Evolutionary conservation across 1,140 invertebrate species (phyloP).

Genomic region (Trypoxylus dichotomus): DNA sequence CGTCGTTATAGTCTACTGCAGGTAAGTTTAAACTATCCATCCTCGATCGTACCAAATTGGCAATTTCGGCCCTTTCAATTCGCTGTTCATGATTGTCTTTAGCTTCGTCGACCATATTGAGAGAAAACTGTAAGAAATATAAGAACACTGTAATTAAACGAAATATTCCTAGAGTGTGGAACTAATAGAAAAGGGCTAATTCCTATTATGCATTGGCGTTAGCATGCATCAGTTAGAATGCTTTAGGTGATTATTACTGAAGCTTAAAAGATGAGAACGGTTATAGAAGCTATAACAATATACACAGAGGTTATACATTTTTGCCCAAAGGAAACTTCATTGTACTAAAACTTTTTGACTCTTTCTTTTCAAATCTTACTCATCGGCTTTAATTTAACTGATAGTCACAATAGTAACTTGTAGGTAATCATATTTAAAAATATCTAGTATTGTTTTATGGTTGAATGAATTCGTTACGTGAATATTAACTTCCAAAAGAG

Average conservation of each 20-base stretch:
- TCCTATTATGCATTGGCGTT: background rate
- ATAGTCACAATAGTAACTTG: no score
- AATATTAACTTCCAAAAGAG: no score
- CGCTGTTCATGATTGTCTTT: conserved; percentile 84
- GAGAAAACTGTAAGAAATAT: conserved; percentile 67
- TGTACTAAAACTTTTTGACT: no score
- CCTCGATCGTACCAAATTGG: conserved; percentile 87
- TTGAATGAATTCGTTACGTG: no score
- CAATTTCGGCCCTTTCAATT: conserved; percentile 93
- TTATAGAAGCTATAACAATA: no score
- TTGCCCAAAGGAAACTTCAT: no score
- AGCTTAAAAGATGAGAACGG: background rate
- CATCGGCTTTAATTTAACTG: no score
- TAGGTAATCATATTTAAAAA: no score
- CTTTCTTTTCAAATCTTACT: no score
- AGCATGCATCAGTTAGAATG: background rate
- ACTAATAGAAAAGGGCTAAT: background rate
- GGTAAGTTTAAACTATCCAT: conserved; percentile 93
- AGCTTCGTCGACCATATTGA: conserved; percentile 80
- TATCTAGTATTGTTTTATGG: no score
- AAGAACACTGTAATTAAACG: background rate
- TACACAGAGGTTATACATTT: no score
- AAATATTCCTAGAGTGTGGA: background rate
- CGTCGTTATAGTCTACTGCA: conserved; percentile 87
- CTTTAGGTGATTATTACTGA: background rate